These are phyloP conservation scores for Eupeodes luniger DNA, from an alignment of 2,888 invertebrate species.

Conservation along the genomic window DNA sequence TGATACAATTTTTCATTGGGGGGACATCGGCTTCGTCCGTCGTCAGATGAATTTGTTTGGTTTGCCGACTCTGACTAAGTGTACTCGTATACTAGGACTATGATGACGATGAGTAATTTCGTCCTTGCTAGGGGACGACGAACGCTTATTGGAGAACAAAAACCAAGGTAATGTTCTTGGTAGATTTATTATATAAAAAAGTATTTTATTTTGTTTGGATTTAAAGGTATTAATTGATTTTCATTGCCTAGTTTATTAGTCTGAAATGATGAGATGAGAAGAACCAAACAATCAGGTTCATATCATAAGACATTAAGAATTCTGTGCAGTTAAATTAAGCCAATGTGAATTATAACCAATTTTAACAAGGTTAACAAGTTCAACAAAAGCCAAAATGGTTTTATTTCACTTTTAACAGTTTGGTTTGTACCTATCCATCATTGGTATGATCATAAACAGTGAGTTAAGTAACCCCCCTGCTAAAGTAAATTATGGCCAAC, in stretches of 20 bases:
- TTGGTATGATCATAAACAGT: no score
- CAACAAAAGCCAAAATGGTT: no score
- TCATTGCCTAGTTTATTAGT: neutral
- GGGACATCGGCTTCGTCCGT: neutral
- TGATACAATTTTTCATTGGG: neutral
- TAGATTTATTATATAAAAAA: neutral
- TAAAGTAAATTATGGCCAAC: no score
- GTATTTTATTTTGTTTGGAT: neutral
- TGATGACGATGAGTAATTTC: constrained; percentile 14
- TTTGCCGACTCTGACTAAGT: neutral
- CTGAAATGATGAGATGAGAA: neutral
- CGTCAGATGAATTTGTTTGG: neutral
- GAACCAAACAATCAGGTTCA: neutral
- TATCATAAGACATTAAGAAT: no score
- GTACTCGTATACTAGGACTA: neutral
- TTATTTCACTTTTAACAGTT: no score
- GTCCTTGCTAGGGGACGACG: constrained; percentile 26
- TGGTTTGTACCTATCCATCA: no score
- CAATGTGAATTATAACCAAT: no score
- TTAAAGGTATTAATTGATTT: neutral
- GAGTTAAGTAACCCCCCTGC: no score
- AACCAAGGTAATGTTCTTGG: neutral
- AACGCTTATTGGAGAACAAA: neutral
- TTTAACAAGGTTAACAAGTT: no score
- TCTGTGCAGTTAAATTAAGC: no score